A percentile compares a stretch with the other conserved stretches of the same genome.
Conservation (phyloP, 2,888 invertebrate species). For the Operophtera brumata region DNA sequence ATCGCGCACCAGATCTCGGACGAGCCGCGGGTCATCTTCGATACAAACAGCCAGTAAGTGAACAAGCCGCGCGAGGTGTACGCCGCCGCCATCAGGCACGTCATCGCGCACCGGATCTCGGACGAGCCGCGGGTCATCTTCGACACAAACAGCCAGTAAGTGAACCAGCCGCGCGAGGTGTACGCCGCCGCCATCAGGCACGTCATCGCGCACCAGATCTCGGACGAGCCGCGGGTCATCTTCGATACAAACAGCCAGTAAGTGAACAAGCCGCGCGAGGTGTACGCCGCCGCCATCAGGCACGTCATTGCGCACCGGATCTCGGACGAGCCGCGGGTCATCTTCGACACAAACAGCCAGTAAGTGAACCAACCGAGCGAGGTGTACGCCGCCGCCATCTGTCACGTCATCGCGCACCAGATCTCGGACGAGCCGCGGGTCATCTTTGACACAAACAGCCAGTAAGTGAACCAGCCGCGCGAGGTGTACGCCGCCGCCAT, state of each 20-base stretch:
- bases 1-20: slow-evolving; percentile 75
- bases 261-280: slow-evolving; percentile 83
- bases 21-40: slow-evolving; percentile 76
- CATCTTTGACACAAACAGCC: slow-evolving; percentile 70
- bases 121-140: slow-evolving; percentile 64
- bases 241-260: slow-evolving; percentile 77
- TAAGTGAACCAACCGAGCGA: slow-evolving; percentile 84
- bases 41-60: slow-evolving; percentile 74
- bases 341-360: slow-evolving; percentile 74
- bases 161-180: slow-evolving; percentile 85
- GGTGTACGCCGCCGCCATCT: slow-evolving; percentile 84
- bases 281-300: slow-evolving; percentile 85
- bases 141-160: slow-evolving; percentile 75
- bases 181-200: slow-evolving; percentile 85
- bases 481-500: slow-evolving; percentile 84
- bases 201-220: slow-evolving; percentile 72
- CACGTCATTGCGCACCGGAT: slow-evolving; percentile 76
- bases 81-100: slow-evolving; percentile 81
- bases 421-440: slow-evolving; percentile 66
- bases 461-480: slow-evolving; percentile 84
- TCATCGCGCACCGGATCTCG: slow-evolving; percentile 74
- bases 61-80: slow-evolving; percentile 87
- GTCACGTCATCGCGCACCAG: slow-evolving; percentile 76
- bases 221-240: slow-evolving; percentile 60
- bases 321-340: slow-evolving; percentile 62